These are phyloP conservation scores for Fundulus diaphanus DNA, from an alignment of 2,797 vertebrate genomes.

Conservation along the genomic window DNA sequence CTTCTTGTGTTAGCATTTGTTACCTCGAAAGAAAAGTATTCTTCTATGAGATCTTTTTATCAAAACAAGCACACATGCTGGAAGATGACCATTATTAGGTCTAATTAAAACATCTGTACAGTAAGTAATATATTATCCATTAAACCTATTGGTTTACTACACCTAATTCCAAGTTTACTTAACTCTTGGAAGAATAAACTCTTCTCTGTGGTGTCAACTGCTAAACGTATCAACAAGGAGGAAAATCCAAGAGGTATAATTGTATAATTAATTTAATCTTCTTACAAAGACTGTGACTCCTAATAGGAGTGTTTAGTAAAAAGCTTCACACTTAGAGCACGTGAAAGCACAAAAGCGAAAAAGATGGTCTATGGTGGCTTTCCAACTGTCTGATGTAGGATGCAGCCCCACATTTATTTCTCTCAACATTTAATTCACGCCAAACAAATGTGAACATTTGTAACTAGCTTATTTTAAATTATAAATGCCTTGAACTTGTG, in stretches of 20 bases:
- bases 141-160: not conserved
- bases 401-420: not conserved
- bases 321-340: not conserved
- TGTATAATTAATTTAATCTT: too few species aligned
- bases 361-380: not conserved
- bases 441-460: not conserved
- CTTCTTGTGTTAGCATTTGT: not conserved
- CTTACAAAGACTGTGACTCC: not conserved
- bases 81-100: too few species aligned
- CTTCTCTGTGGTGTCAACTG: not conserved
- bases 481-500: too few species aligned
- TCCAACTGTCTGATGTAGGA: not conserved
- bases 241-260: not conserved
- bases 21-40: too few species aligned
- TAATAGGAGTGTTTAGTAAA: not conserved
- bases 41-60: too few species aligned
- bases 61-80: too few species aligned
- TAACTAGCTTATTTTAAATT: not conserved
- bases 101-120: too few species aligned
- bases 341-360: not conserved
- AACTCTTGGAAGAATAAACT: too few species aligned
- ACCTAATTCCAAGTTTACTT: not conserved
- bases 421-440: not conserved
- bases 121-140: too few species aligned
- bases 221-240: not conserved